These are phyloP conservation scores for Nycticebus coucang DNA, from an alignment of 2,113 vertebrate species.

Conservation along the genomic window DNA sequence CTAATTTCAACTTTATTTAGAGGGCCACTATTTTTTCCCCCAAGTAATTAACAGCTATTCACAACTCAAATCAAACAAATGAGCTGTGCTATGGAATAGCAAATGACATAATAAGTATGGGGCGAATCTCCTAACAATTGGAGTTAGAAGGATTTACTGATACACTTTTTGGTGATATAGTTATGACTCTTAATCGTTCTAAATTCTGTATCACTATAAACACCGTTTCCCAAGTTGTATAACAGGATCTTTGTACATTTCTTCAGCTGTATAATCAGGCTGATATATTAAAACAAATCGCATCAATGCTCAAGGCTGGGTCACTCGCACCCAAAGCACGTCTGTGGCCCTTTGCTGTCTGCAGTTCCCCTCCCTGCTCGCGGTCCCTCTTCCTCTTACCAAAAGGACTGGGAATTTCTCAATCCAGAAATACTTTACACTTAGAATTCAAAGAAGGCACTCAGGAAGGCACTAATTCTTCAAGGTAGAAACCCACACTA, in stretches of 20 bases:
- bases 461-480: background rate
- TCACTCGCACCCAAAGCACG: background rate
- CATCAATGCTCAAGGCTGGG: background rate
- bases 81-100: background rate
- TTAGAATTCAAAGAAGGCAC: background rate
- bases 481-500: background rate
- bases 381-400: background rate
- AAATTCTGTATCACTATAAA: conserved; percentile 6
- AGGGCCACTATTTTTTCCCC: background rate
- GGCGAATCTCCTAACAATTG: background rate
- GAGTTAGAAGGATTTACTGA: background rate
- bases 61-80: conserved; percentile 9
- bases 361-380: background rate
- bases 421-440: background rate
- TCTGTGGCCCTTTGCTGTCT: background rate
- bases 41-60: conserved; percentile 11
- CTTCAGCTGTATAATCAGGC: background rate
- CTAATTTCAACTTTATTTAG: background rate
- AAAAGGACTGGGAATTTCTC: background rate
- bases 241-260: background rate
- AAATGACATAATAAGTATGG: background rate
- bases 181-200: background rate
- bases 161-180: background rate
- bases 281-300: conserved; percentile 7
- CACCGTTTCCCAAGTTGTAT: background rate